phyloP scores from a whole-genome alignment of 23 tunicate genomes.

The Clavelina lepadiformis region DNA sequence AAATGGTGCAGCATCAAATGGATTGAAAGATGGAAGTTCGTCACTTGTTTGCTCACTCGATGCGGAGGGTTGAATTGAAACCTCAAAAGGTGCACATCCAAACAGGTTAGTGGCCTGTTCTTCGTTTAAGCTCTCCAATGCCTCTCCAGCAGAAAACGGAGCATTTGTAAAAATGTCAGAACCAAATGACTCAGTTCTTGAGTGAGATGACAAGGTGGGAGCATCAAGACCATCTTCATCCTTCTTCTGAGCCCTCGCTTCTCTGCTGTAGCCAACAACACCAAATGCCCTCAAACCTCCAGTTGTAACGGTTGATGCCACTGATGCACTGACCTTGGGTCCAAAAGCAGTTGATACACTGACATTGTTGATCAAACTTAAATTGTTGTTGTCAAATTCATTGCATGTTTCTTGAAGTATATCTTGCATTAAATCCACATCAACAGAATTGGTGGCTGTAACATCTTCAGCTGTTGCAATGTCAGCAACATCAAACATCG shows the following conservation, averaged over 20 bases:
- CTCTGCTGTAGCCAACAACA: slow-evolving; percentile 39
- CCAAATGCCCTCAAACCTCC: slow-evolving; percentile 72
- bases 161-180: slow-evolving; percentile 82
- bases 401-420: slow-evolving; percentile 11
- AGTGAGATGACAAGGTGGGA: slow-evolving; percentile 8
- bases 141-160: slow-evolving; percentile 41
- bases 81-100: slow-evolving; percentile 56
- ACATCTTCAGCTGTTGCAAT: neutral
- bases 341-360: too few relatives aligned
- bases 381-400: neutral
- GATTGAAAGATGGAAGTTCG: slow-evolving; percentile 19
- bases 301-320: slow-evolving; percentile 34
- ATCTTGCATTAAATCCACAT: slow-evolving; percentile 18
- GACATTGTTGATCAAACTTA: neutral
- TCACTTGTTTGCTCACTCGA: slow-evolving; percentile 6
- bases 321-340: too few relatives aligned
- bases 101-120: slow-evolving; percentile 32
- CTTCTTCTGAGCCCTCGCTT: neutral
- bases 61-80: slow-evolving; percentile 8
- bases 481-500: slow-evolving; percentile 2
- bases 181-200: slow-evolving; percentile 43
- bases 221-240: neutral
- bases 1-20: slow-evolving; percentile 49
- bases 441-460: neutral
- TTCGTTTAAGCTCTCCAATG: too few relatives aligned